A percentile compares a stretch with the other conserved stretches of the same genome.
Conservation (phyloP, 2,797 vertebrate species). For the Tinamus major region DNA sequence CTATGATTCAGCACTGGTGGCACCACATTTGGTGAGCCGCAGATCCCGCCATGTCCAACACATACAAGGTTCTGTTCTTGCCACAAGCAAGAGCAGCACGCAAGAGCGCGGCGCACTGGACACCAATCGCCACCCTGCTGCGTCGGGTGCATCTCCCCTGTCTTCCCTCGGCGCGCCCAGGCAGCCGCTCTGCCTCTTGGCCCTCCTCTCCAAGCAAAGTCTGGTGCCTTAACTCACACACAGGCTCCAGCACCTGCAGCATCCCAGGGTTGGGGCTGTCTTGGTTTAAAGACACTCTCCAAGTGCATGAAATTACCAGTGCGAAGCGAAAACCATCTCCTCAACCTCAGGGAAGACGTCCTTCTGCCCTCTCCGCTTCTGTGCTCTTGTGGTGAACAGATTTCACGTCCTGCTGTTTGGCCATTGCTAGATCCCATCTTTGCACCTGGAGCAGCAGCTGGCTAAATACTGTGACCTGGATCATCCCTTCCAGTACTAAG, state of each 20-base stretch:
- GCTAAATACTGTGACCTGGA: background rate
- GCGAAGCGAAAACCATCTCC: background rate
- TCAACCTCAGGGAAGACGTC: background rate
- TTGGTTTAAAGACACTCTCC: background rate
- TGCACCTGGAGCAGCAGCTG: accelerated
- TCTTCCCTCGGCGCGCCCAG: background rate
- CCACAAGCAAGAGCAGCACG: background rate
- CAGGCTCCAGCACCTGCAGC: background rate
- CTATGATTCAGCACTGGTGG: background rate
- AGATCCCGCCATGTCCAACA: background rate
- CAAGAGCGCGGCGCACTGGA: background rate
- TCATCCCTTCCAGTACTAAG: background rate
- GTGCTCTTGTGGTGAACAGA: background rate
- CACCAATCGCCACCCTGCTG: accelerated
- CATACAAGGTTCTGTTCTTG: background rate
- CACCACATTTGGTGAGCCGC: background rate
- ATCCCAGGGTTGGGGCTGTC: background rate
- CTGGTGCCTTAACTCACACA: background rate
- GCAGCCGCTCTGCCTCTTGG: background rate
- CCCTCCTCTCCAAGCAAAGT: background rate
- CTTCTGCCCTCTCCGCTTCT: background rate
- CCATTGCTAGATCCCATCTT: background rate
- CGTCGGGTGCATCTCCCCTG: background rate
- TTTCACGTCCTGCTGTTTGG: background rate
- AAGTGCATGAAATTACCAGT: background rate